Evolutionary conservation across 2,888 invertebrate genomes (phyloP), one percentile per base, ranked within the genome.

Genomic region (Marronus borbonicus): DNA sequence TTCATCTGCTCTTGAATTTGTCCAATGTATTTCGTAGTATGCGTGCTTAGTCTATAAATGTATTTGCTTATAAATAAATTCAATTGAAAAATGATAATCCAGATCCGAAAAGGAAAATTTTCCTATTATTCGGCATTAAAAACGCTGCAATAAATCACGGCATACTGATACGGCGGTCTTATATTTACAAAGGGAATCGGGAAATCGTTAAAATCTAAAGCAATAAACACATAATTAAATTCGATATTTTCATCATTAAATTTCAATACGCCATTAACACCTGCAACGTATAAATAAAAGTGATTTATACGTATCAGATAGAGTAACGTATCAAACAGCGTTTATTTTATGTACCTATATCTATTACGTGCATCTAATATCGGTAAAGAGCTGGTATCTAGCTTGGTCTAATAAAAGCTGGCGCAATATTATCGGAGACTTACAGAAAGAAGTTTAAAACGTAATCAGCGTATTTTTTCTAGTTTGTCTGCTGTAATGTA

Each of bases 151-250:
- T 28, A 68, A 68, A 68, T 68, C 68, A 49, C 68, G 31, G 70
- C 36, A 39, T 55, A 70, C 14, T 70, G 70, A 70, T 58, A 58
- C 58, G 36, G 36, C 58, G 39, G 58, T 72, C 50, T 72, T 39
- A 60, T 58, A 72, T 72, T 72, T 39, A 72, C 58, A 72, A 72
- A 72, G 36, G 12, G 39, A 58, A 58, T 44, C 66, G 49, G 12
- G 44, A 17, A 58, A 66, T 36, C 72, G 17, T 58, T 72, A 58
- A 72, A 66, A 58, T 1, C 28, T 12, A 50, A 36, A 58, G 72
- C 55, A 39, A 58, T 72, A 72, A 72, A 72, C 72, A 72, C 72
- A 58, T 72, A 72, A 58, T 72, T 72, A 72, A 72, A 72, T 72
- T 39, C 20, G 58, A 39, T 58, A 72, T 72, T 39, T 39, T 36